Evolutionary conservation across 2,113 vertebrate species (phyloP), one percentile per base, ranked within the genome.

Genomic region (Empidonax alnorum): DNA sequence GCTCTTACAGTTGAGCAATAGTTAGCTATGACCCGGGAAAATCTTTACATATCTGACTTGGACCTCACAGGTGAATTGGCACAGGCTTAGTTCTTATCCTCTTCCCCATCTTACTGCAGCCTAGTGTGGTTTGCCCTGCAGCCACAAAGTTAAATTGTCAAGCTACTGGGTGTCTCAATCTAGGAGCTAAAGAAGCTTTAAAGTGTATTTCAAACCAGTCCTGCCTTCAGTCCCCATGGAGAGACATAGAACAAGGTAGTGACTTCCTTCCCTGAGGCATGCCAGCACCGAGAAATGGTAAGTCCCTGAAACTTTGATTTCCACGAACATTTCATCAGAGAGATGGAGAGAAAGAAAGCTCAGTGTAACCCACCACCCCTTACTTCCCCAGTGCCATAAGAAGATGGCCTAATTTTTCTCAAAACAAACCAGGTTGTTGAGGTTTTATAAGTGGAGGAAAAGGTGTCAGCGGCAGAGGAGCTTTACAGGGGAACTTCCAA

Each of bases 401-500:
- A 88, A 77, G 41, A 73, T 22, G 35, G 25, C 9, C 66, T 61
- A 7, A 6, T 72, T 75, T 91, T 61, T 23, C 39, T 82, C 42
- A 35, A 73, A 65, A 55, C 10, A 76, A 87, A 52, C 4, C 49
- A 58, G 27, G 12, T 47, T 1, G 0, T 12, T 84, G 42, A 27
- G 23, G 14, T 91, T 69, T 63, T 63, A 28, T 12, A 78, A 16
- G 2, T 41, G 20, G 17, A 80, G 24, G 2, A 84, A 55, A 56
- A 42, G 12, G 21, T 15, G 24, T 14, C 0, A 0, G 41, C 0
- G 0, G 17, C 0, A 1, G 21, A 47, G 39, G 22, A 90, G 50
- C 46, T 59, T 65, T 65, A 5, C 10, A 61, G 35, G 35, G 80
- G 71, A 31, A 28, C 76, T 39, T 56, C 49, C 37, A 71, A 66